These are phyloP conservation scores for Myripristis jacobus DNA, from an alignment of 2,797 vertebrate species.

Conservation along the genomic window DNA sequence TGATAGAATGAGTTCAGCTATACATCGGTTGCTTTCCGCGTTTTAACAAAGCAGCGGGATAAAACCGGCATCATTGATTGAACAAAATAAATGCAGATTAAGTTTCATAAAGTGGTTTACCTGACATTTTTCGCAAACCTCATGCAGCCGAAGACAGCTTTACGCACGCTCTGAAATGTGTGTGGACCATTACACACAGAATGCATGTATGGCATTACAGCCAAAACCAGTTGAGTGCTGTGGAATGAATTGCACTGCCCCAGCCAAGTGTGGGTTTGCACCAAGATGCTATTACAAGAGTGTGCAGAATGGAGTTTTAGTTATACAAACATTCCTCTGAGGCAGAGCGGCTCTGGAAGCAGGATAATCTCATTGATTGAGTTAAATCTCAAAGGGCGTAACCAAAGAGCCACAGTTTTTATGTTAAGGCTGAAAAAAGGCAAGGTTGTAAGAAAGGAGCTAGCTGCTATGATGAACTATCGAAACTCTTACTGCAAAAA, in stretches of 20 bases:
- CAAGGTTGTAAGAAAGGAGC: too few species aligned
- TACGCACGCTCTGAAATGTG: conserved; percentile 43
- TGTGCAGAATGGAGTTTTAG: conserved; percentile 17
- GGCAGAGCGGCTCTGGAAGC: conserved; percentile 12
- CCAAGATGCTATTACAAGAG: conserved; percentile 30
- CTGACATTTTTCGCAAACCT: conserved; percentile 63
- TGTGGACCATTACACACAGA: conserved; percentile 26
- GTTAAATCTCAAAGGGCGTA: conserved; percentile 22
- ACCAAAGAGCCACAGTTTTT: conserved; percentile 21
- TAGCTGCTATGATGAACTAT: too few species aligned
- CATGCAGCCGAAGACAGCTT: conserved; percentile 48
- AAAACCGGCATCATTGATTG: conserved; percentile 53
- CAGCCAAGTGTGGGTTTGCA: conserved; percentile 49
- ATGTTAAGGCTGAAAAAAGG: too few species aligned
- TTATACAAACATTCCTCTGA: conserved; percentile 33
- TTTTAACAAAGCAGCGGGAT: conserved; percentile 65
- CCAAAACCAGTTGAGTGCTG: conserved; percentile 24
- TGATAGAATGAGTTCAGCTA: conserved; percentile 83
- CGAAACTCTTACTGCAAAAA: too few species aligned
- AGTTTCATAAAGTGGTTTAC: conserved; percentile 37
- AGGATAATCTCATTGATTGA: conserved; percentile 34
- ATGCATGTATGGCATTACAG: conserved; percentile 26
- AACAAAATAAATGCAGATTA: conserved; percentile 54
- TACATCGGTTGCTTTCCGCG: conserved; percentile 66
- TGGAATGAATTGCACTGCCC: conserved; percentile 38